Base-by-base conservation (phyloP, 2,888 invertebrate species). In the Cristatella mucedo region DNA sequence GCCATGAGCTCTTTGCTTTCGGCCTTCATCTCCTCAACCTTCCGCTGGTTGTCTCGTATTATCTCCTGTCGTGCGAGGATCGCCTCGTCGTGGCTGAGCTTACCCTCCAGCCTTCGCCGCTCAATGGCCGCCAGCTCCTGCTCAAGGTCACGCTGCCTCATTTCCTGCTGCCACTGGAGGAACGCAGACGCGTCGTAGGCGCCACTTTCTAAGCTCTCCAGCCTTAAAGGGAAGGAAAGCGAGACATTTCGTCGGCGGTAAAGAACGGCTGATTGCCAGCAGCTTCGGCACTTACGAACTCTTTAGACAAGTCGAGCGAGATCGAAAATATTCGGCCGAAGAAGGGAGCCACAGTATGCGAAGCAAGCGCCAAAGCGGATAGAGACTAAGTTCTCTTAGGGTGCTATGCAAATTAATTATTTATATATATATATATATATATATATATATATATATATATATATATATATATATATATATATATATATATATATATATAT, bases 21-120 rank as follows among this genome's bases (percentile, higher is more conserved):
- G 36, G 59, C 52, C 42, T 62, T 61, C 46, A 63, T 57, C 31
- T 52, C 53, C 9, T 49, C 50, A n/a, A 59, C 64, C 43, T 50
- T 55, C 39, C 45, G 46, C 42, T 53, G 53, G 43, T 65, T 65
- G 20, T 58, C 57, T 31, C 52, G 46, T 13, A 54, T 52, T 4
- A 63, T 49, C 30, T 57, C 55, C 43, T 59, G 55, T 40, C 56
- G 46, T 4, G 65, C 64, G 30, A 64, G 45, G 29, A 66, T 62
- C 24, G 66, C 63, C 40, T 65, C 65, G 44, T 66, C 66, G 44
- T 63, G 57, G 42, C 61, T 63, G 30, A 66, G 52, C 48, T 64
- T 63, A 4, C 63, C 63, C 41, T 52, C 53, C 21, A 66, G 51
- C 5, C 59, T 45, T n/a, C 58, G 48, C 26, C 55, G 48, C 48